These are phyloP conservation scores for Chydorus sphaericus DNA, from an alignment of 2,888 invertebrate genomes.

Conservation along the genomic window DNA sequence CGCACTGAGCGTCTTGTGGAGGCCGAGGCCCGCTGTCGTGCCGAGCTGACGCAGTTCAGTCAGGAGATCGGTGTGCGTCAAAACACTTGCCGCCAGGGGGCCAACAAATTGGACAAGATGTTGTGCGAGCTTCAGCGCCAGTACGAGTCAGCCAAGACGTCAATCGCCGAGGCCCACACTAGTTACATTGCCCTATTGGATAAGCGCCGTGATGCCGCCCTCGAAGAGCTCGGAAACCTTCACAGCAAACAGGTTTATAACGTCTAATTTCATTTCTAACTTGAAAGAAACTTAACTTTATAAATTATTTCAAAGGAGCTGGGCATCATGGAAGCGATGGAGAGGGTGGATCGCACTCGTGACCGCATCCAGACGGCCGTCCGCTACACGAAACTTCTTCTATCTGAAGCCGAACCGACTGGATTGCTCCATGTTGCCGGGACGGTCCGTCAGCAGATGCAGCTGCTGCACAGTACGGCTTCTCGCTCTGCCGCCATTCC, in stretches of 20 bases:
- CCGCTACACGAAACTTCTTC: slow-evolving; percentile 62
- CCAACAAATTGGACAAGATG: slow-evolving; percentile 57
- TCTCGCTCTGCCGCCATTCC: slow-evolving; percentile 59
- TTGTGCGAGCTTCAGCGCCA: slow-evolving; percentile 74
- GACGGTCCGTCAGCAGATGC: slow-evolving; percentile 58
- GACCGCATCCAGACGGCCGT: slow-evolving; percentile 75
- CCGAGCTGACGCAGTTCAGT: slow-evolving; percentile 58
- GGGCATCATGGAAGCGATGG: slow-evolving; percentile 7
- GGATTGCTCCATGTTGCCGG: slow-evolving; percentile 73
- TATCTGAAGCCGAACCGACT: slow-evolving; percentile 68
- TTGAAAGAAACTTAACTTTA: too few relatives aligned
- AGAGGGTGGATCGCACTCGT: slow-evolving; percentile 59
- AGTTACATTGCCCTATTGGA: slow-evolving; percentile 63
- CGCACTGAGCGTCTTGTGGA: slow-evolving; percentile 66
- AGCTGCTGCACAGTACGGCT: slow-evolving; percentile 59
- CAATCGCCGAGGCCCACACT: slow-evolving; percentile 56
- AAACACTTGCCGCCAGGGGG: slow-evolving; percentile 57
- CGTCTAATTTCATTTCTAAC: too few relatives aligned
- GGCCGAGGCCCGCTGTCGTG: slow-evolving; percentile 60
- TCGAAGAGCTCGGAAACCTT: slow-evolving; percentile 54
- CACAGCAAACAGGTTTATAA: slow-evolving; percentile 53
- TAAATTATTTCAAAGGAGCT: not conserved
- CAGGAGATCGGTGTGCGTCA: slow-evolving; percentile 60
- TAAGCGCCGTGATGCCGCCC: slow-evolving; percentile 56
- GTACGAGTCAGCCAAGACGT: slow-evolving; percentile 65